phyloP scores from a whole-genome alignment of 1,140 invertebrate species.

The Agrilus planipennis region DNA sequence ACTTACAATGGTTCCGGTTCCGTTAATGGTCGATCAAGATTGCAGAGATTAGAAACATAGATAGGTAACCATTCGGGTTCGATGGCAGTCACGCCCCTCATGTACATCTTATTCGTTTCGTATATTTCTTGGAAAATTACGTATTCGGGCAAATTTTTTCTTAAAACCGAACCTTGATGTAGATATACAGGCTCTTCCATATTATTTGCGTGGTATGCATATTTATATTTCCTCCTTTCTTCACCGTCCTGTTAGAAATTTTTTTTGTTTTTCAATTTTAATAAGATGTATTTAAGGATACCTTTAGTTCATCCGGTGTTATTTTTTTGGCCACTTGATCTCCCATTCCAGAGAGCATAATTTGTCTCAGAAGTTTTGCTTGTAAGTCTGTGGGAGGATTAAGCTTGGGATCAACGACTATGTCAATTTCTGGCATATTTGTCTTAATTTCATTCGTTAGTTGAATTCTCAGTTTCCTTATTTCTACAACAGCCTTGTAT shows the following conservation, averaged over 20 bases:
- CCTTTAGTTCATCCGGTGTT: conserved; percentile 52
- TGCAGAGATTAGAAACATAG: conserved; percentile 68
- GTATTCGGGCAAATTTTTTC: conserved; percentile 68
- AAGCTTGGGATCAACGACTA: conserved; percentile 63
- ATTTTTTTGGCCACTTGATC: conserved; percentile 83
- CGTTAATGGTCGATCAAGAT: conserved; percentile 45
- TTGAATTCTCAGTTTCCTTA: conserved; percentile 82
- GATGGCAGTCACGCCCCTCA: conserved; percentile 82
- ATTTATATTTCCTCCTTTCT: conserved; percentile 59
- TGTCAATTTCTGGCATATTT: conserved; percentile 51
- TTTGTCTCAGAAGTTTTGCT: conserved; percentile 68
- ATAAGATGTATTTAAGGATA: too few species aligned
- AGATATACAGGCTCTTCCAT: conserved; percentile 85
- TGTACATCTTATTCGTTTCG: conserved; percentile 75
- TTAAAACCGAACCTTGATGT: conserved; percentile 72
- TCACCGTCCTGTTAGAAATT: conserved; percentile 28
- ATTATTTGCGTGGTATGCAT: conserved; percentile 73
- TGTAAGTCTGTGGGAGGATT: conserved; percentile 62
- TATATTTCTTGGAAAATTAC: conserved; percentile 91
- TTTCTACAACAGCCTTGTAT: conserved; percentile 81
- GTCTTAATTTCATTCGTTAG: conserved; percentile 79
- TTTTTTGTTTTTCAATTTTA: conserved; percentile 19
- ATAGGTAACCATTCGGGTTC: conserved; percentile 88
- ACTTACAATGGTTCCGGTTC: conserved; percentile 44
- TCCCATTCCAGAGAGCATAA: conserved; percentile 73